A percentile compares a stretch with the other conserved stretches of the same genome.
Conservation (phyloP, 2,888 invertebrate genomes). For the Cordylochernes scorpioides region DNA sequence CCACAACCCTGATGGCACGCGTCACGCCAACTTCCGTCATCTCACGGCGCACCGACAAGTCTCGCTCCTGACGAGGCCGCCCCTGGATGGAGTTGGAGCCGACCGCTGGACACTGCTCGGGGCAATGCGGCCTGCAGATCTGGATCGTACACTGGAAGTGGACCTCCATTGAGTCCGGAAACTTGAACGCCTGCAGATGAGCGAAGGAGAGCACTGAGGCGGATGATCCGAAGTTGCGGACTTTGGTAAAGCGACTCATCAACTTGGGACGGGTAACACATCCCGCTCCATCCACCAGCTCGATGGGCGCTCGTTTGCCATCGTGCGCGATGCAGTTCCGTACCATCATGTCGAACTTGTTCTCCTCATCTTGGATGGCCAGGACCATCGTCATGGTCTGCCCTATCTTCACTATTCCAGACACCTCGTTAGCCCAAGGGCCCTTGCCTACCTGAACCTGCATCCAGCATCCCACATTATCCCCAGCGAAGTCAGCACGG, state of each 20-base stretch:
- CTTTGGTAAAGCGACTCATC: slow-evolving; percentile 77
- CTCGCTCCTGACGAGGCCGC: slow-evolving; percentile 9
- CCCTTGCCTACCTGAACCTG: too few species aligned
- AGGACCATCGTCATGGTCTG: slow-evolving; percentile 99
- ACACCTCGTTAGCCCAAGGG: too few species aligned
- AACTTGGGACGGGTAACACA: slow-evolving; percentile 71
- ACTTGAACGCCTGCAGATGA: slow-evolving; percentile 80
- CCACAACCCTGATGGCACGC: slow-evolving; percentile 35
- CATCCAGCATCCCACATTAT: slow-evolving; percentile 86
- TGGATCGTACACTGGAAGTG: slow-evolving; percentile 86
- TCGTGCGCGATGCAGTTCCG: slow-evolving; percentile 81
- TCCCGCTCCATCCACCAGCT: slow-evolving; percentile 67
- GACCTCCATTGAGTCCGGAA: slow-evolving; percentile 84
- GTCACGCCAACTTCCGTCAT: slow-evolving; percentile 15
- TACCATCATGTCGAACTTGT: slow-evolving; percentile 80
- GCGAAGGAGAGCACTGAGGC: slow-evolving; percentile 74
- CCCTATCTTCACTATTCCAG: too few species aligned
- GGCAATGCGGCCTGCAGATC: slow-evolving; percentile 72
- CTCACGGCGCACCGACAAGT: slow-evolving; percentile 7
- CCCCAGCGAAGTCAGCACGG: slow-evolving; percentile 75
- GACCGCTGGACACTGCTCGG: slow-evolving; percentile 45
- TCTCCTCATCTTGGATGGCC: slow-evolving; percentile 77
- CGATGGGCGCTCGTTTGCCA: slow-evolving; percentile 71
- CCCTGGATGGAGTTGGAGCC: slow-evolving; percentile 1
- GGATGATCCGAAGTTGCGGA: slow-evolving; percentile 76